Evolutionary conservation across 2,888 invertebrate species (phyloP).

Genomic region (Elgonia sp.): DNA sequence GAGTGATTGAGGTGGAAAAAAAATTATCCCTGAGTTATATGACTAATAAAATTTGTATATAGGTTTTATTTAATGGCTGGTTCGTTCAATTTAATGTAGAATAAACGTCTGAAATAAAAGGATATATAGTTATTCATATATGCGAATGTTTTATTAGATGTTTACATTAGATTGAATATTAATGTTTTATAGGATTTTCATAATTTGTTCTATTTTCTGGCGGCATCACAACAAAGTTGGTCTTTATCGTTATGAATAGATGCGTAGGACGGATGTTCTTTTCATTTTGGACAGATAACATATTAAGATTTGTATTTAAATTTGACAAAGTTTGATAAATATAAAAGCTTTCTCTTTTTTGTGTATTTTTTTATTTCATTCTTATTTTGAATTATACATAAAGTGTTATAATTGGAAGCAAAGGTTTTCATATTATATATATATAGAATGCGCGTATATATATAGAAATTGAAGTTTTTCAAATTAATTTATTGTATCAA

Average conservation of each 20-base stretch:
- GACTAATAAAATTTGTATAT: conserved; percentile 60
- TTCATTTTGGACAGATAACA: no score
- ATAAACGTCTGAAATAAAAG: conserved; percentile 54
- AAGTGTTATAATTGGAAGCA: no score
- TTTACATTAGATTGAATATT: conserved; percentile 34
- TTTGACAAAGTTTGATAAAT: no score
- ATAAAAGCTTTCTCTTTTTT: no score
- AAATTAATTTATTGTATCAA: no score
- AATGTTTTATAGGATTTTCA: conserved; percentile 5
- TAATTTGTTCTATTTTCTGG: conserved; percentile 7
- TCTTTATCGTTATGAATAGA: conserved; percentile 19
- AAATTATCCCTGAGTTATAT: conserved; percentile 48
- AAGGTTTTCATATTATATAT: no score
- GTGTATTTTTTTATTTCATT: no score
- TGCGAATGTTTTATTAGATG: conserved; percentile 44
- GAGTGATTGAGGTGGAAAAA: conserved; percentile 40
- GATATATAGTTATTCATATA: conserved; percentile 40
- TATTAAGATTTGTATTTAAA: no score
- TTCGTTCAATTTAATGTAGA: conserved; percentile 45
- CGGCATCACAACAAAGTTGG: conserved; percentile 27
- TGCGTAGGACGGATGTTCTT: conserved; percentile 33
- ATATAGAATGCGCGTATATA: no score
- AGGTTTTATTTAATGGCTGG: conserved; percentile 49
- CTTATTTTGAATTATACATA: no score
- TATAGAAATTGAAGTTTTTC: no score